Evolutionary conservation across 2,797 vertebrate species (phyloP), one percentile per base, ranked within the genome.

Genomic region (Sternarchorhynchus goeldii): DNA sequence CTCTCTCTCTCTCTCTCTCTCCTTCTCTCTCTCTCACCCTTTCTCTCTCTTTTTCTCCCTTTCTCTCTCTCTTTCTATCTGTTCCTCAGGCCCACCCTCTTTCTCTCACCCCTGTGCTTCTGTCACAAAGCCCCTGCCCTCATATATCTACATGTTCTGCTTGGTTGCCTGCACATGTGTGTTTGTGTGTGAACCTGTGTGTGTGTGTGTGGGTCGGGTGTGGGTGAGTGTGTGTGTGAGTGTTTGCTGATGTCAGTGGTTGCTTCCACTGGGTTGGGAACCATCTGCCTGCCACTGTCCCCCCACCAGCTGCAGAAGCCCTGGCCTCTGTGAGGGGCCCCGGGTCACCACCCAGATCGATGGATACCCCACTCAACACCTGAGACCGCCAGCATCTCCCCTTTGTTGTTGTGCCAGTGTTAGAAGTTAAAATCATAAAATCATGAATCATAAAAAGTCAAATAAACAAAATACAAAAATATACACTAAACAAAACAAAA

Each of bases 241-340:
- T 70, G 36, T 32, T 32, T 77, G 79, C 69, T 80, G 58, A 82
- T 79, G 84, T 78, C 81, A 81, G n/a, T 64, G 76, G 72, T 72
- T 50, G 29, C 50, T 58, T 45, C 63, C 5, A 17, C 86, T 63
- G 80, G 65, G 72, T 21, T 78, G 20, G 59, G 29, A 4, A 74
- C 88, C 86, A 87, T 87, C 86, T 90, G 86, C 84, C 69, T 36
- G 60, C 72, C 78, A 73, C 82, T 85, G 86, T 86, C 84, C 56
- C 45, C 6, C 20, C 32, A 78, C 53, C 76, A 78, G 65, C 58
- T 75, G 58, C 20, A 39, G 34, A 6, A 71, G 29, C 18, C 62
- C 7, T 53, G 55, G 18, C 2, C 8, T 25, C 60, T 41, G 14
- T 45, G 64, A 17, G 53, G 66, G 53, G 58, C 10, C 32, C 18